Evolutionary conservation across 2,113 vertebrate genomes (phyloP).

Genomic region (Gadus chalcogrammus): DNA sequence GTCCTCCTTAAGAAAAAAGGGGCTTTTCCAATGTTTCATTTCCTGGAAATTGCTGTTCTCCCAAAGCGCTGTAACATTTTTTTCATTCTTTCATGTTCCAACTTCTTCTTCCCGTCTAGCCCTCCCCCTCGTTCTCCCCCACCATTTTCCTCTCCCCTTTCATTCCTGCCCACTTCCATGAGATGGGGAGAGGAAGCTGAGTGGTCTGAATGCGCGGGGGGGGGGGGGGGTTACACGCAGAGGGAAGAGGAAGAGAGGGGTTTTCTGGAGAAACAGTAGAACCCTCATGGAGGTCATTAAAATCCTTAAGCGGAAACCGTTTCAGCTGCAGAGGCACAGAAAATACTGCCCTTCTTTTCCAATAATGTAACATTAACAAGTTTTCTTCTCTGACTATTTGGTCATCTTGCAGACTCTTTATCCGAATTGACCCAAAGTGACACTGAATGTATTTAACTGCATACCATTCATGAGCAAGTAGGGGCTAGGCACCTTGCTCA

Average conservation of each 20-base stretch:
- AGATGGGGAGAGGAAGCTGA: background rate
- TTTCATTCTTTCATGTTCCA: constrained; percentile 61
- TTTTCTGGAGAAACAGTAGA: constrained; percentile 30
- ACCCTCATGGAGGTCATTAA: constrained; percentile 26
- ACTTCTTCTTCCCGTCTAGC: constrained; percentile 59
- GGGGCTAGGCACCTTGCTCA: too few relatives aligned
- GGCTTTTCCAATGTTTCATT: constrained; percentile 28
- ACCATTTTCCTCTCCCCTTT: constrained; percentile 46
- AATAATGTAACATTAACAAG: too few relatives aligned
- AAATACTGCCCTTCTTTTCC: too few relatives aligned
- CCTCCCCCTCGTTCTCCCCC: constrained; percentile 38
- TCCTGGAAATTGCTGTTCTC: constrained; percentile 52
- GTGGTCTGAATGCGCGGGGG: background rate
- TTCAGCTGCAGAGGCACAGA: too few relatives aligned
- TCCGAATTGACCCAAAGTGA: too few relatives aligned
- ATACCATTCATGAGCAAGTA: too few relatives aligned
- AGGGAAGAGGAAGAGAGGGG: background rate
- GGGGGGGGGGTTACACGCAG: background rate
- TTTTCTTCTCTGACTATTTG: too few relatives aligned
- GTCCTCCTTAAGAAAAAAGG: constrained; percentile 2
- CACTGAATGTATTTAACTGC: too few relatives aligned
- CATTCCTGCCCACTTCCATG: constrained; percentile 9
- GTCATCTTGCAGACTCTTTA: too few relatives aligned
- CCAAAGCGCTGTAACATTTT: constrained; percentile 60
- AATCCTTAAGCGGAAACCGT: background rate